Evolutionary conservation across 2,113 vertebrate species (phyloP).

Genomic region (Talpa occidentalis): DNA sequence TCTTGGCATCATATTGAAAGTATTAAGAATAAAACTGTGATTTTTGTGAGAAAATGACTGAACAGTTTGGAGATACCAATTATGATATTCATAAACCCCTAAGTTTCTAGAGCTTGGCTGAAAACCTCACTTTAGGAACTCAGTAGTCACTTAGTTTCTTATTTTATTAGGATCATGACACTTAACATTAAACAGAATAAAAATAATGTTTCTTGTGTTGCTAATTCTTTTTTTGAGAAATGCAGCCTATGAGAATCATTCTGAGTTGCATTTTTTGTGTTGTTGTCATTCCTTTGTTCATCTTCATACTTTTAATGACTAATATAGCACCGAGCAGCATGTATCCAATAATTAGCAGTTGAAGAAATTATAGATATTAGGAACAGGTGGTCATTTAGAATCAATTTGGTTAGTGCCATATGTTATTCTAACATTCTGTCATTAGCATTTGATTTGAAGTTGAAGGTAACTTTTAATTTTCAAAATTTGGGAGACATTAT

Average conservation of each 20-base stretch:
- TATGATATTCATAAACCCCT: neutral
- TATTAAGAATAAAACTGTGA: neutral
- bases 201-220: neutral
- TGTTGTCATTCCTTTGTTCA: neutral
- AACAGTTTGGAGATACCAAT: neutral
- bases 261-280: neutral
- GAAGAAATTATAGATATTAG: neutral
- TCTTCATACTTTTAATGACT: neutral
- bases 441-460: neutral
- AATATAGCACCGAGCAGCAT: neutral
- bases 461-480: conserved; percentile 22
- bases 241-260: neutral
- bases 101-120: neutral
- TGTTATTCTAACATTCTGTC: neutral
- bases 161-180: neutral
- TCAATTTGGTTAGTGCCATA: neutral
- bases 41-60: neutral
- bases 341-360: neutral
- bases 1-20: neutral
- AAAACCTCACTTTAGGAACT: neutral
- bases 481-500: neutral
- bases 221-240: neutral
- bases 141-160: neutral
- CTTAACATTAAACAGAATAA: neutral
- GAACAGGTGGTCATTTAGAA: conserved; percentile 7